Evolutionary conservation across 2,113 vertebrate genomes (phyloP), one percentile per base, ranked within the genome.

Genomic region (Astur gentilis): DNA sequence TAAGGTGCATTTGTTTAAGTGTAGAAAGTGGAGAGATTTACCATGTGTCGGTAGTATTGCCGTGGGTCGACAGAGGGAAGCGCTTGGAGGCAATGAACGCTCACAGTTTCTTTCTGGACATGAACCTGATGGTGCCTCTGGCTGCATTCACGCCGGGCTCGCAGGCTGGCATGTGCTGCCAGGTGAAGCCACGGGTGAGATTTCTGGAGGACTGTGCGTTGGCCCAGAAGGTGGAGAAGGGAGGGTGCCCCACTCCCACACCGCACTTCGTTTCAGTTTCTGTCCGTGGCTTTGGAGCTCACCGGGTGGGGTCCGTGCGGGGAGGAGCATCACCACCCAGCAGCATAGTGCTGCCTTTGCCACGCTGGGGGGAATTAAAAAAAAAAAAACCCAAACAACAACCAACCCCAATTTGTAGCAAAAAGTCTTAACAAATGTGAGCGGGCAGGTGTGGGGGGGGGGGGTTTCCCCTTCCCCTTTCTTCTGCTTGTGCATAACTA

Each of bases 61-160:
- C 3, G 42, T 13, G 32, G 36, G 15, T 26, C 1, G 3, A 67
- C 29, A 57, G 58, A 26, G 71, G 34, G 61, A n/a, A 54, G 42
- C 1, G 4, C n/a, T 6, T 1, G 5, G 34, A 40, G 64, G 18
- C 2, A 0, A 13, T 2, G 4, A 4, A 1, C 0, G 0, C 22
- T n/a, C 16, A 0, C 26, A 1, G 26, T 11, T 23, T 52, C 50
- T 47, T 31, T 36, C 42, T 11, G 87, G 15, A 12, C 49, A 7
- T 6, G 0, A 3, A 14, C 12, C 32, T 42, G 52, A 2, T 27
- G 1, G 23, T 13, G 34, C 6, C 21, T 32, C n/a, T 36, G 38
- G 32, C 20, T 50, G 47, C 45, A 1, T 14, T 25, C 23, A 8
- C 23, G 23, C 49, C 13, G 13, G 49, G 65, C 7, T 57, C 8